A percentile compares a stretch with the other conserved stretches of the same genome.
Evolutionary conservation across 2,888 invertebrate species (phyloP).

Genomic region (Cheilosia urbana): DNA sequence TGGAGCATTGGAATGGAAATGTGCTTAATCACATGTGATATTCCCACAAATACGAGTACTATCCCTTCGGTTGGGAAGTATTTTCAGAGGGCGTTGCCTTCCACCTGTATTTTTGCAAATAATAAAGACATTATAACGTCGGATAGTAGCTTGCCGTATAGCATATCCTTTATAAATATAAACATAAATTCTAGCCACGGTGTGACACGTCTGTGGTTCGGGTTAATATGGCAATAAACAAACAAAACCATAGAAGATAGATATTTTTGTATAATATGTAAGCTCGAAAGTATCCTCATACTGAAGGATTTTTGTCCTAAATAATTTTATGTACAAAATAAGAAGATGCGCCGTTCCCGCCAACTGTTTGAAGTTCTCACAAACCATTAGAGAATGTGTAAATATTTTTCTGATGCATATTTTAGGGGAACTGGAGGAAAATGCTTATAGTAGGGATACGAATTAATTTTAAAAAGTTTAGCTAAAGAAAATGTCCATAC

Average conservation of each 20-base stretch:
- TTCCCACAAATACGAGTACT: not conserved
- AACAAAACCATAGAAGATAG: slow-evolving; percentile 11
- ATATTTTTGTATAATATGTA: not conserved
- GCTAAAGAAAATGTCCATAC: too few species aligned
- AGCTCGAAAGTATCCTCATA: not conserved
- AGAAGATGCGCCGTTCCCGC: not conserved
- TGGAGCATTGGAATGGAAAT: not conserved
- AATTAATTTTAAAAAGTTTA: too few species aligned
- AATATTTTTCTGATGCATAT: not conserved
- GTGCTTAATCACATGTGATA: slow-evolving; percentile 8
- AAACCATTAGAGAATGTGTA: not conserved
- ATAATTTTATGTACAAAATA: not conserved
- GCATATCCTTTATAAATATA: slow-evolving; percentile 32
- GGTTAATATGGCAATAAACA: slow-evolving; percentile 27
- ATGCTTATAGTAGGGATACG: too few species aligned
- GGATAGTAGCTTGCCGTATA: not conserved
- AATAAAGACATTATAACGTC: slow-evolving; percentile 13
- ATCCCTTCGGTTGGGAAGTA: slow-evolving; percentile 33
- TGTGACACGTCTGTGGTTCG: slow-evolving; percentile 36
- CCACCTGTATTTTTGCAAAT: slow-evolving; percentile 9
- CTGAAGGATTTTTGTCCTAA: not conserved
- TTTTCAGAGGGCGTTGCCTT: slow-evolving; percentile 1
- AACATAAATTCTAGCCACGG: slow-evolving; percentile 25
- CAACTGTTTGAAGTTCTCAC: not conserved
- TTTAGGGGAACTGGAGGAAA: too few species aligned